Conservation (phyloP, 1,140 invertebrate species). For the Glossosoma conforme region DNA sequence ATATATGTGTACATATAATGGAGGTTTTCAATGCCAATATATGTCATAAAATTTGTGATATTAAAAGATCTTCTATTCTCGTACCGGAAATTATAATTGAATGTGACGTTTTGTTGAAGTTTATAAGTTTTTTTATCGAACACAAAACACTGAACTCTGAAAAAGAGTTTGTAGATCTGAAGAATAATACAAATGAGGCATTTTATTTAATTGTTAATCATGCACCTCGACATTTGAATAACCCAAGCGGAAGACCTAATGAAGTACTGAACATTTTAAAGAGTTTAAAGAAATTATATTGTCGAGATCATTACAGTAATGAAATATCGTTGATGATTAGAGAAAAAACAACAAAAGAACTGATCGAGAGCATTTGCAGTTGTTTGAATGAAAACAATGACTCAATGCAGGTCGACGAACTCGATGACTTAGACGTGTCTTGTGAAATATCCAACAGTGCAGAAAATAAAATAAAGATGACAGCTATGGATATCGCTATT, state of each 20-base stretch:
- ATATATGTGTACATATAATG: constrained; percentile 3
- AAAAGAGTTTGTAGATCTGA: constrained; percentile 2
- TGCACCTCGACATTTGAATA: constrained; percentile 9
- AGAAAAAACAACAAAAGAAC: constrained; percentile 15
- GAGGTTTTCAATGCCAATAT: not conserved
- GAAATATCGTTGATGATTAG: constrained; percentile 10
- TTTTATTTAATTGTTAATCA: constrained; percentile 7
- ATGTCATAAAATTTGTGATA: not conserved
- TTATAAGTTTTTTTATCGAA: constrained; percentile 13
- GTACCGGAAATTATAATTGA: constrained; percentile 5
- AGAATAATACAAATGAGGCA: constrained; percentile 5
- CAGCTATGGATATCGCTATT: constrained; percentile 12
- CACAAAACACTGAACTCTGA: constrained; percentile 3
- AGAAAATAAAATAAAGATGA: constrained; percentile 11
- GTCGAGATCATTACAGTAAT: constrained; percentile 4
- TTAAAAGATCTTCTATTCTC: not conserved
- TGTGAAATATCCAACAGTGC: not conserved
- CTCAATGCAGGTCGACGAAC: constrained; percentile 4
- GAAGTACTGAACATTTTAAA: constrained; percentile 10
- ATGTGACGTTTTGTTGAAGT: constrained; percentile 14
- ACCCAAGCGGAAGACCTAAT: not conserved
- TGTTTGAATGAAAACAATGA: constrained; percentile 11
- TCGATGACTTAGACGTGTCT: constrained; percentile 11
- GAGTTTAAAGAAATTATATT: constrained; percentile 14
- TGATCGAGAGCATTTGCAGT: constrained; percentile 17